These are phyloP conservation scores for Siniperca undulata DNA, from an alignment of 2,797 vertebrate species.

Conservation along the genomic window DNA sequence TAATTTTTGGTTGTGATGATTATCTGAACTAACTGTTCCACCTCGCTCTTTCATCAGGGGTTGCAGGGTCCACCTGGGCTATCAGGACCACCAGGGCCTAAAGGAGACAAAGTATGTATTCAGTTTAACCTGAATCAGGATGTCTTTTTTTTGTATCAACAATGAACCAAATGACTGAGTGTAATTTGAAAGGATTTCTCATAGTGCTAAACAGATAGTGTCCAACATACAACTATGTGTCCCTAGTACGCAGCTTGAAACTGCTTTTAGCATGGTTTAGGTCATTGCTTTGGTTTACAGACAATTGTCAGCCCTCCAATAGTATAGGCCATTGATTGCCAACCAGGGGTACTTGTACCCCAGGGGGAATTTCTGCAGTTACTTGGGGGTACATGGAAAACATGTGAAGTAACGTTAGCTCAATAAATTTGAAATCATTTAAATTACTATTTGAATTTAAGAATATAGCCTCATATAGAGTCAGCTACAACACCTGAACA, in stretches of 20 bases:
- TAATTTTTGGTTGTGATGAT: not conserved
- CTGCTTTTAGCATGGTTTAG: not conserved
- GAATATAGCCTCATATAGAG: no score
- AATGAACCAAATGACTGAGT: not conserved
- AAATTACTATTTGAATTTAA: not conserved
- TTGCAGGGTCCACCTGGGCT: conserved; percentile 77
- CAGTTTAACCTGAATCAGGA: not conserved
- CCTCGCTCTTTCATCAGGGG: conserved; percentile 65
- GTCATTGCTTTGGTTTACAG: not conserved
- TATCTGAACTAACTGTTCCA: not conserved
- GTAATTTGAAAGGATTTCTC: not conserved
- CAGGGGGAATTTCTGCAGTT: not conserved
- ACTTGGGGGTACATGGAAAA: not conserved
- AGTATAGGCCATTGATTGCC: no score
- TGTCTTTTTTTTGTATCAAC: not conserved
- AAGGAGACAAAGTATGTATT: conserved; percentile 85
- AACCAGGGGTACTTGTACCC: not conserved
- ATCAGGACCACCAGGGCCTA: conserved; percentile 78
- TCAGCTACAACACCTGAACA: not conserved
- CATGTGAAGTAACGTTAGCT: not conserved
- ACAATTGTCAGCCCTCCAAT: not conserved
- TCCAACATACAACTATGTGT: not conserved
- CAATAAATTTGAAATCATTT: not conserved
- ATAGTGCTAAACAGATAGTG: not conserved
- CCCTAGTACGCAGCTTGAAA: not conserved